Base-by-base conservation (phyloP, 2,888 invertebrate genomes). In the Nomada hirtipes region DNA sequence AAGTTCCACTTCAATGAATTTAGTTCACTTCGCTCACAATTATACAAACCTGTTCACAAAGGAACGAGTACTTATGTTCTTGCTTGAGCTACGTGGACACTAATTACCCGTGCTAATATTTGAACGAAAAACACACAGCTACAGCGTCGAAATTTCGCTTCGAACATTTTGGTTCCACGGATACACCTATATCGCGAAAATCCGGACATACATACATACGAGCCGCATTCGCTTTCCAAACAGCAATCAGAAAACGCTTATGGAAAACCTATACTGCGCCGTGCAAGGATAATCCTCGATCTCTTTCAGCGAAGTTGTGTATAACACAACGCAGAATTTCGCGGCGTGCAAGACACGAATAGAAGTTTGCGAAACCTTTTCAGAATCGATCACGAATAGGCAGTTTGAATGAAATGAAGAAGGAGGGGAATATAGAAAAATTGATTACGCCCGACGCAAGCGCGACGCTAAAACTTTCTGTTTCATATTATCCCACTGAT, bases 181-280 rank as follows among this genome's bases (percentile, higher is more conserved):
- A 57, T 36, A 53, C 53, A 71, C 65, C 52, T 52, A 26, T 67
- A 65, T 70, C 64, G 59, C 44, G 74, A 65, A 74, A 81, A 75
- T 70, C 67, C 57, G 23, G 2, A 23, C 50, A 15, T 15, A 7
- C 36, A 36, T 36, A 36, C 36, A 36, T 0, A 42, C 23, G 23
- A 2, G 52, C 70, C 55, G 53, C 47, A 26, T 36, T 50, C 67
- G 75, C 65, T 76, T 81, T 76, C 59, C 75, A 82, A 82, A 82
- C 63, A 81, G 67, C 57, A 67, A 71, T 64, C 82, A 42, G 82
- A 70, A 71, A 75, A 68, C 76, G 70, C 71, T 82, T 82, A 82
- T 63, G 75, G 76, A 53, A 82, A 82, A 82, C 67, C 76, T 82
- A 70, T 82, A 80, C 36, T 7, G 26, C 44, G 26, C 20, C 23